Conservation (phyloP, 2,888 invertebrate species). For the Dasypogon diadema region DNA sequence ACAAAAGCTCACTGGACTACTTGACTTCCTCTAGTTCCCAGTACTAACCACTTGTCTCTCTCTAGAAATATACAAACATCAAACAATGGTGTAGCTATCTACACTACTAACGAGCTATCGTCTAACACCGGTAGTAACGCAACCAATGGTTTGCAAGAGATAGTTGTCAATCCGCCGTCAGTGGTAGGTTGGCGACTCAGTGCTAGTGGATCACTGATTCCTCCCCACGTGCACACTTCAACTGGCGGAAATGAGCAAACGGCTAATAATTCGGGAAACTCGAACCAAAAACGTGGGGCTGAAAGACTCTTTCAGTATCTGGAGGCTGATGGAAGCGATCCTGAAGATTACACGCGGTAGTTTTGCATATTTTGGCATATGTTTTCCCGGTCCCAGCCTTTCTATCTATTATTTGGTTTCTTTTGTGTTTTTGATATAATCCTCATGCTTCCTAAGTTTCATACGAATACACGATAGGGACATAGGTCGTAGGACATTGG, state of each 20-base stretch:
- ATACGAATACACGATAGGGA: too few species aligned
- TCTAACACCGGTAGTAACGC: slow-evolving; percentile 59
- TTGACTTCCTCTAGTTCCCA: neutral
- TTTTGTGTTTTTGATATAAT: too few species aligned
- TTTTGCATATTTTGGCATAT: slow-evolving; percentile 58
- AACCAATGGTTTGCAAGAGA: slow-evolving; percentile 63
- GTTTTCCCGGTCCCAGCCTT: neutral
- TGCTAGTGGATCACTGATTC: slow-evolving; percentile 68
- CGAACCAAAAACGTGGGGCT: slow-evolving; percentile 72
- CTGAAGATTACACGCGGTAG: slow-evolving; percentile 70
- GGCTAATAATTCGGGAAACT: slow-evolving; percentile 62
- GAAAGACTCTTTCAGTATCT: slow-evolving; percentile 79
- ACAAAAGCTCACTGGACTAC: neutral
- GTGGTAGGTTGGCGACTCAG: slow-evolving; percentile 69
- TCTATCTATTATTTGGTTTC: too few species aligned
- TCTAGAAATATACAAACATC: slow-evolving; percentile 61
- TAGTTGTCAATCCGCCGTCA: slow-evolving; percentile 67
- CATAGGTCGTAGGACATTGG: too few species aligned
- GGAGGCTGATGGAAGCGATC: slow-evolving; percentile 80
- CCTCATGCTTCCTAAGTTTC: too few species aligned
- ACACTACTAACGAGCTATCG: slow-evolving; percentile 64
- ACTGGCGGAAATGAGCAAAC: slow-evolving; percentile 59
- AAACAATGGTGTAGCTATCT: slow-evolving; percentile 67
- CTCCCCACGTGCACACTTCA: slow-evolving; percentile 63
- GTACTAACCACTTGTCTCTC: slow-evolving; percentile 16